These are phyloP conservation scores for Muscidifurax raptorellus DNA, from an alignment of 1,140 invertebrate species.

Conservation along the genomic window DNA sequence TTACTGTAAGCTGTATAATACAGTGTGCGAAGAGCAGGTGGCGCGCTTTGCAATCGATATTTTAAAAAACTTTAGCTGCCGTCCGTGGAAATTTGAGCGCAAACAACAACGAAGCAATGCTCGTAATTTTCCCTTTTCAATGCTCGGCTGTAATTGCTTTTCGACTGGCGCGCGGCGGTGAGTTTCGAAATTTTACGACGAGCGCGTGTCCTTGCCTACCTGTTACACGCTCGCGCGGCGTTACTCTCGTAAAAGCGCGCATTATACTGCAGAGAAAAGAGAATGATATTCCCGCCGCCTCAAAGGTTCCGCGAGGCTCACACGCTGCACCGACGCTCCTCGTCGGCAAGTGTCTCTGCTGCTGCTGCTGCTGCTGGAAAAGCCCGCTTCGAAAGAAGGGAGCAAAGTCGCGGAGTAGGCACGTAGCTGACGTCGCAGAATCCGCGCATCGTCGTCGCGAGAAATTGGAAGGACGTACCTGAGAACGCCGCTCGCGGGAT, in stretches of 20 bases:
- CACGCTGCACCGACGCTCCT: too few relatives aligned
- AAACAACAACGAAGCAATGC: neutral
- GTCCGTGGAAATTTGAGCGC: neutral
- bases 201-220: constrained; percentile 23
- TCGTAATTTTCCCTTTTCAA: neutral
- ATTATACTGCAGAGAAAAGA: neutral
- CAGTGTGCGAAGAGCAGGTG: constrained; percentile 44
- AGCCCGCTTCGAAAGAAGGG: constrained; percentile 25
- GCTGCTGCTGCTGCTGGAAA: too few relatives aligned
- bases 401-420: constrained; percentile 23
- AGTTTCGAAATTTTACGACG: neutral
- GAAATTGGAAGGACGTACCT: constrained; percentile 21
- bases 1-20: too few relatives aligned
- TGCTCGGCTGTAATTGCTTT: neutral
- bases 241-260: neutral
- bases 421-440: constrained; percentile 17
- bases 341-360: too few relatives aligned
- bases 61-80: neutral
- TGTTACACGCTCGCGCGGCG: constrained; percentile 43
- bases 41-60: constrained; percentile 24
- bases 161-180: neutral
- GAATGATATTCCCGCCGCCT: neutral
- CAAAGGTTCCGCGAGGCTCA: neutral
- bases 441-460: neutral
- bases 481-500: constrained; percentile 14